Base-by-base conservation (phyloP, 2,113 vertebrate species). In the Clarias macrocephalus region DNA sequence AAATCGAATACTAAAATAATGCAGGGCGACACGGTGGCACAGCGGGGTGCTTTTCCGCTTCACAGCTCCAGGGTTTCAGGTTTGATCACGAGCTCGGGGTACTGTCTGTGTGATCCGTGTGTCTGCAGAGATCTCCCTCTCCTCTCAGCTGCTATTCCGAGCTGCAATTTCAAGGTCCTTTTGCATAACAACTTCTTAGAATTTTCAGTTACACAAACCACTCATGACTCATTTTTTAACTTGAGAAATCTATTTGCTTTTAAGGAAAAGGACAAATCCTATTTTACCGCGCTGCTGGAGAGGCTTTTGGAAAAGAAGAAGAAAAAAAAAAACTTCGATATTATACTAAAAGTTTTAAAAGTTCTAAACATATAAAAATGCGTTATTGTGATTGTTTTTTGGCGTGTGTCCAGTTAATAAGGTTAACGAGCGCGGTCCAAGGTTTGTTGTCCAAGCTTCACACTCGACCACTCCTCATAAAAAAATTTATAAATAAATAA, bases 131-230 rank as follows among this genome's bases (percentile, higher is more conserved):
- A 76, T 48, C 25, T 76, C 52, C 48, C 13, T 77, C 48, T 56
- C 73, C 28, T 23, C 19, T 65, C 25, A 28, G 62, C 81, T 7
- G 66, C 83, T 75, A 25, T 75, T 84, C 68, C 18, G 54, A 75
- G 54, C 68, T 75, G 59, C 68, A 42, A 42, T 73, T 59, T 73
- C 82, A 84, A 84, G 82, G 48, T 37, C 42, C 68, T 73, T 84
- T 84, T 84, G 56, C 68, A 84, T 75, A 75, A 84, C 48, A 56
- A 23, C 65, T 54, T 83, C 82, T 66, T 6, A 54, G 57, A 37
- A 3, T 80, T 80, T 13, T 59, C n/a, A 23, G 57, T 80, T 80
- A 33, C 23, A 80, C 28, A 80, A 80, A 60, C 57, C 79, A 23
- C 18, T 80, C 68, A 59, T 65, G 68, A 73, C 33, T 73, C 56